Percentiles rank a stretch among this genome's conserved stretches.
Evolutionary conservation across 2,888 invertebrate genomes (phyloP).

Genomic region (Brachynemurus nebulosus): DNA sequence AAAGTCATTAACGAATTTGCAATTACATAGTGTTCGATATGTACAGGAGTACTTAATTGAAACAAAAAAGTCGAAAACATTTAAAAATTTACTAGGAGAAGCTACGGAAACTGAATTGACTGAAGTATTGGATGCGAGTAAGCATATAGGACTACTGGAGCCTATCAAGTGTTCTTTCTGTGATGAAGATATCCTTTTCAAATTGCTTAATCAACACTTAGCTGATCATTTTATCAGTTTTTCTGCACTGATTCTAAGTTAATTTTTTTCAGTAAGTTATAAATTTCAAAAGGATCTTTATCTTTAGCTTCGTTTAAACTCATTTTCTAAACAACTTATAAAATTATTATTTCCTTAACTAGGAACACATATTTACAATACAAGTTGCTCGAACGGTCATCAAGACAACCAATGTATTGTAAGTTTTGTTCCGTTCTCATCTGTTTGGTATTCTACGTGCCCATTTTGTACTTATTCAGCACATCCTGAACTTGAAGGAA

Average conservation of each 20-base stretch:
- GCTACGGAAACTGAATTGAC: background rate
- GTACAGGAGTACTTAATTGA: background rate
- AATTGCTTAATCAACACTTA: background rate
- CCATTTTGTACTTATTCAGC: background rate
- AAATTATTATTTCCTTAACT: too few relatives aligned
- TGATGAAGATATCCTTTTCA: slow-evolving; percentile 1
- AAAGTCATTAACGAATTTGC: background rate
- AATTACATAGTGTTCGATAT: background rate
- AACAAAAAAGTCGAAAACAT: background rate
- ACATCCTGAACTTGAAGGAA: background rate
- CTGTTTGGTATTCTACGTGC: background rate
- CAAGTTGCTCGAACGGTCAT: background rate
- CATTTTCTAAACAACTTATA: too few relatives aligned
- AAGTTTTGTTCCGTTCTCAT: background rate
- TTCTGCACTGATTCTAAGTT: background rate
- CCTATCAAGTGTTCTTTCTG: background rate
- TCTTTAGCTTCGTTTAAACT: too few relatives aligned
- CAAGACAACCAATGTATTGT: background rate
- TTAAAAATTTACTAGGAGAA: background rate
- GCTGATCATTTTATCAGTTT: background rate
- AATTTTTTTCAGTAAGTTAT: too few relatives aligned
- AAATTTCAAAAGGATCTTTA: too few relatives aligned
- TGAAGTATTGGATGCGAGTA: background rate
- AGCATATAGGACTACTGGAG: background rate
- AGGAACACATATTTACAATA: background rate